Conservation (phyloP, 2,113 vertebrate species). For the Callaeas wilsoni region DNA sequence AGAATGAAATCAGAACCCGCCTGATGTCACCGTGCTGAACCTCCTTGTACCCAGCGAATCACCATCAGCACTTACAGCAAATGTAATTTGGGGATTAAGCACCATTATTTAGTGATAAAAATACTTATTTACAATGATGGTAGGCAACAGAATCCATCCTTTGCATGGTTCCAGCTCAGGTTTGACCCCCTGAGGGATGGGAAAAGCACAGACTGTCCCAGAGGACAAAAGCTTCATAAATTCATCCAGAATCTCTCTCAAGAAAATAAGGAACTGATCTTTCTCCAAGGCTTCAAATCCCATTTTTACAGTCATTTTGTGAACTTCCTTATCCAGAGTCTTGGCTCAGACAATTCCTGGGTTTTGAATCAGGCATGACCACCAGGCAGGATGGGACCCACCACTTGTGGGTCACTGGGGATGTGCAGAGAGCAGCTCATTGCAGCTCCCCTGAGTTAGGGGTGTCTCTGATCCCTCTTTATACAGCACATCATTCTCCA, state of each 20-base stretch:
- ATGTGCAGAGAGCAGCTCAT: neutral
- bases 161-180: neutral
- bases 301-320: neutral
- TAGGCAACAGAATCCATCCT: neutral
- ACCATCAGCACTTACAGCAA: neutral
- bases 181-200: neutral
- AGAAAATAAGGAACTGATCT: neutral
- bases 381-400: neutral
- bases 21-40: accelerated
- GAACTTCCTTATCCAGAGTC: neutral
- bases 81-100: neutral
- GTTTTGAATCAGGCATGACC: neutral
- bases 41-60: neutral
- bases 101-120: neutral
- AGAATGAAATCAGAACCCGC: neutral
- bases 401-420: neutral
- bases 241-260: neutral
- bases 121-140: neutral
- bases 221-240: neutral
- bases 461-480: neutral
- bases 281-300: neutral
- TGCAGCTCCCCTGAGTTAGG: neutral
- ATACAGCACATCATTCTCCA: neutral
- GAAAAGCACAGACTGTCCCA: neutral
- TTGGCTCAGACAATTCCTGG: neutral